A percentile compares a stretch with the other conserved stretches of the same genome.
These are phyloP conservation scores for Conus betulinus DNA, from an alignment of 1,140 invertebrate genomes.

Conservation along the genomic window DNA sequence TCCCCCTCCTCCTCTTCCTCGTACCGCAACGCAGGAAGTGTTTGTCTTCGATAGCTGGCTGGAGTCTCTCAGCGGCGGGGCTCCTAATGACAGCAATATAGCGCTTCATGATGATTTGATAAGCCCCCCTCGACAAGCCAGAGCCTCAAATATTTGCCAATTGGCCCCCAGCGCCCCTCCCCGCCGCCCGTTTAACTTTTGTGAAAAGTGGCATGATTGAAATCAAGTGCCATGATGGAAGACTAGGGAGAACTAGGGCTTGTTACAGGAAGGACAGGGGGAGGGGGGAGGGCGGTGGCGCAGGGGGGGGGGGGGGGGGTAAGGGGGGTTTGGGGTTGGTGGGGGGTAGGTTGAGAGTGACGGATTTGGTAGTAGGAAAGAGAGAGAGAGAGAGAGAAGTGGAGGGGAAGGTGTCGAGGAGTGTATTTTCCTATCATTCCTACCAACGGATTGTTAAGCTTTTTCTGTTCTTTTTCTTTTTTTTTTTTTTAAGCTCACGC, in stretches of 20 bases:
- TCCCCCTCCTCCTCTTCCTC: no score
- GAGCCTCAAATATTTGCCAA: slow-evolving; percentile 35
- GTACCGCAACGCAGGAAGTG: not conserved
- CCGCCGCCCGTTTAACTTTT: slow-evolving; percentile 15
- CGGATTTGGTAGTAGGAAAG: not conserved
- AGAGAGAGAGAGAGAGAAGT: slow-evolving; percentile 6
- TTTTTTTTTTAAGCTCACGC: not conserved
- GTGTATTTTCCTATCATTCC: not conserved
- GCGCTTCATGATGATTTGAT: slow-evolving; percentile 35
- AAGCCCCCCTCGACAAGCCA: slow-evolving; percentile 15
- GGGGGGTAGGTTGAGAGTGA: not conserved
- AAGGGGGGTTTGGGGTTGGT: not conserved
- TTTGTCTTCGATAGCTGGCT: not conserved
- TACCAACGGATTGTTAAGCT: not conserved
- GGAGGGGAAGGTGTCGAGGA: not conserved
- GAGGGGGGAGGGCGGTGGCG: not conserved
- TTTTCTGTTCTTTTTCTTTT: no score
- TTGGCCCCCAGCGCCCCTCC: not conserved
- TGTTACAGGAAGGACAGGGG: not conserved
- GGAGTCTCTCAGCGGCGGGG: not conserved
- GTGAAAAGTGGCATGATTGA: slow-evolving; percentile 18
- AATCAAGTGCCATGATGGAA: slow-evolving; percentile 3
- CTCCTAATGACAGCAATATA: slow-evolving; percentile 34
- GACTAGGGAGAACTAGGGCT: not conserved
- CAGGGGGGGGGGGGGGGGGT: not conserved